Base-by-base conservation (phyloP, 2,113 vertebrate genomes). In the Gnathonemus longibarbis region DNA sequence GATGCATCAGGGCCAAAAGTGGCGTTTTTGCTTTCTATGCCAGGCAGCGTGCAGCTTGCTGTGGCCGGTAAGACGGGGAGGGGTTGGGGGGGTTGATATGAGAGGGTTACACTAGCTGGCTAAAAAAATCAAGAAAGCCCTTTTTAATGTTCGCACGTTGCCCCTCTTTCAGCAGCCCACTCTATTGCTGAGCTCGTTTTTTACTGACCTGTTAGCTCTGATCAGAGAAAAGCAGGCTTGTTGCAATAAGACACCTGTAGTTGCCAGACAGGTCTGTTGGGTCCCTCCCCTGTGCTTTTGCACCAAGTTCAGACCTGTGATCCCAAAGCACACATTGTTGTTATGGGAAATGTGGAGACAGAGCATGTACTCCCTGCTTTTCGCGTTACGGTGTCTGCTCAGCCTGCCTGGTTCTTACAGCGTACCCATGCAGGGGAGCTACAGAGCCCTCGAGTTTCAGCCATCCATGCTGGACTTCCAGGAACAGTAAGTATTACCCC, bases 381-480 rank as follows among this genome's bases (percentile, higher is more conserved):
- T 93, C 24, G n/a, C 50, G 50, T 0, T 92, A 89, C 89, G 92
- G 80, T 77, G 93, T 49, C 94, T 92, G 92, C 17, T 94, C 88
- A 85, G 15, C 95, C 88, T 52, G 84, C 94, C 93, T 95, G 89
- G 92, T 92, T 89, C 56, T 94, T 93, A 50, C 95, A 99, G 98
- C 95, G 94, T 97, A 83, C 97, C 97, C 92, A 95, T 97, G 93
- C 96, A 97, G 92, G 97, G 97, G 94, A 98, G 97, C 93, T 98
- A 97, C 91, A 96, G 98, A 94, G 97, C 98, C 90, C 97, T 99
- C 95, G 95, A 97, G 89, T 99, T 99, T 94, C 98, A 99, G 93
- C 98, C 98, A 91, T 97, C 98, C 85, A 99, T 99, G 98, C 95
- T 99, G 96, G 98, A 99, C 94, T 99, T 99, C 94, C 97, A 98